A percentile compares a stretch with the other conserved stretches of the same genome.
These are phyloP conservation scores for Parelbella ahira DNA, from an alignment of 2,888 invertebrate genomes.

Conservation along the genomic window DNA sequence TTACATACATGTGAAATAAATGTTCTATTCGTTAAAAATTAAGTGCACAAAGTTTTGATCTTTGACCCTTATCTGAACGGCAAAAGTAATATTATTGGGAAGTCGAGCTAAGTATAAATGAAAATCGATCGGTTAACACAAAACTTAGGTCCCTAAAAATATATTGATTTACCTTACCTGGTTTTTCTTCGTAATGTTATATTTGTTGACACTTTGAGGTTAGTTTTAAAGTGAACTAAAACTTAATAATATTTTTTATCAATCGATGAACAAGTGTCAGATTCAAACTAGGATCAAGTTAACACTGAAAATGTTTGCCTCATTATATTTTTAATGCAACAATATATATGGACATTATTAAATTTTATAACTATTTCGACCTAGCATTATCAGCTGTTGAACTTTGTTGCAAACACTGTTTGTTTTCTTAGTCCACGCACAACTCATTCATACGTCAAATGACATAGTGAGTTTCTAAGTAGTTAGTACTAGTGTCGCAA, in stretches of 20 bases:
- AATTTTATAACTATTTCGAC: conserved; percentile 32
- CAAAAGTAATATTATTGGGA: too few relatives aligned
- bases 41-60: too few relatives aligned
- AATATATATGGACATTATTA: conserved; percentile 19
- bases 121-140: too few relatives aligned
- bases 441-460: conserved; percentile 25
- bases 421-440: conserved; percentile 27
- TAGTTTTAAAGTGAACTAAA: conserved; percentile 24
- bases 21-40: too few relatives aligned
- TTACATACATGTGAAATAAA: too few relatives aligned
- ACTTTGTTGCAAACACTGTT: conserved; percentile 32
- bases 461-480: conserved; percentile 10
- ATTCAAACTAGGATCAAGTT: conserved; percentile 28
- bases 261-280: conserved; percentile 2
- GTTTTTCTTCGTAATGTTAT: conserved; percentile 3
- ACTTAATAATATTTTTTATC: too few relatives aligned
- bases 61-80: too few relatives aligned
- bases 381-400: conserved; percentile 38
- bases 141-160: too few relatives aligned
- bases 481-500: conserved; percentile 25
- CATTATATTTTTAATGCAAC: conserved; percentile 29
- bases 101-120: too few relatives aligned
- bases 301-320: conserved; percentile 28
- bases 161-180: too few relatives aligned
- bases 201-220: conserved; percentile 38